Evolutionary conservation across 2,888 invertebrate genomes (phyloP).

Genomic region (Dicycla oo): DNA sequence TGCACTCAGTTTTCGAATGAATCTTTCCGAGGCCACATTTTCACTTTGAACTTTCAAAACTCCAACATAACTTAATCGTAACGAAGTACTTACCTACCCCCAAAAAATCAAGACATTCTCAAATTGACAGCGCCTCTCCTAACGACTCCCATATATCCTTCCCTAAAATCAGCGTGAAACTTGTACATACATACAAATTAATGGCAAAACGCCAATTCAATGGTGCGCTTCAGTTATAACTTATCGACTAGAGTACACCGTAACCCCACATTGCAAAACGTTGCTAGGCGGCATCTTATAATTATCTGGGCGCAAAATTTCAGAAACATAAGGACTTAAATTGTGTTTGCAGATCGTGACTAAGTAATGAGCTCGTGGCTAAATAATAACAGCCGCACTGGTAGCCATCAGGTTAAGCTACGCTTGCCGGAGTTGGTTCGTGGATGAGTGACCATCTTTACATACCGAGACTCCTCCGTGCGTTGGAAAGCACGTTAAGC

Average conservation of each 20-base stretch:
- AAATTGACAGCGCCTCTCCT: neutral
- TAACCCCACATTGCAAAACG: slow-evolving; percentile 32
- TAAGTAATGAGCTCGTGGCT: too few relatives aligned
- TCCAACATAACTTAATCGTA: neutral
- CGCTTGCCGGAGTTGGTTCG: too few relatives aligned
- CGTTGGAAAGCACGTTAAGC: too few relatives aligned
- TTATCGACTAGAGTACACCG: slow-evolving; percentile 29
- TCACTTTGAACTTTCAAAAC: neutral
- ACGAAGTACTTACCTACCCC: neutral
- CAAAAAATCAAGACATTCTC: neutral
- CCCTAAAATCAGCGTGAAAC: slow-evolving; percentile 37
- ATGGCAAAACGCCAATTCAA: slow-evolving; percentile 53
- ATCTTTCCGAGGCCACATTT: too few relatives aligned
- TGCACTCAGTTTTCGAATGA: too few relatives aligned
- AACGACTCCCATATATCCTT: slow-evolving; percentile 12
- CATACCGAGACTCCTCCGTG: too few relatives aligned
- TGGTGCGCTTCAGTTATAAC: slow-evolving; percentile 36
- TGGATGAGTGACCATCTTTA: too few relatives aligned
- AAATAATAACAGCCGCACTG: too few relatives aligned
- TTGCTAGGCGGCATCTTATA: slow-evolving; percentile 37
- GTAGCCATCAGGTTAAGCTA: too few relatives aligned
- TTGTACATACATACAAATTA: slow-evolving; percentile 39
- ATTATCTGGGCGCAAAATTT: slow-evolving; percentile 7
- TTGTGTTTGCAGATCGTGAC: too few relatives aligned
- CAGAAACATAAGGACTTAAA: slow-evolving; percentile 27